These are phyloP conservation scores for Melanerpes aurifrons DNA, from an alignment of 2,113 vertebrate species.

Conservation along the genomic window DNA sequence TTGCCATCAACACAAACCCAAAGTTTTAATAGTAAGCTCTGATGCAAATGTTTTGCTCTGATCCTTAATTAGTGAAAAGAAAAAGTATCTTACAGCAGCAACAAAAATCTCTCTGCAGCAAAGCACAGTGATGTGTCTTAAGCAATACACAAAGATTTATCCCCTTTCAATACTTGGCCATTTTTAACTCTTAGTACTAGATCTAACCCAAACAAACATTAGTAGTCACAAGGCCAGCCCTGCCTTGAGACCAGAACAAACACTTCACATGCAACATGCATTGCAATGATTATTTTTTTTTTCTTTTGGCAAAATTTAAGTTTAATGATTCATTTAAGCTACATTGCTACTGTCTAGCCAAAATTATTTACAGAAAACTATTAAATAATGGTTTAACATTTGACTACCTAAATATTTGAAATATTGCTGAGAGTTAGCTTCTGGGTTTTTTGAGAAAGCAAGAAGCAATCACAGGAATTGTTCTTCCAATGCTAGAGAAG, in stretches of 20 bases:
- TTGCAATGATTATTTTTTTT: neutral
- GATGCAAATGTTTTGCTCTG: neutral
- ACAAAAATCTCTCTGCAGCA: neutral
- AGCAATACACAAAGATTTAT: neutral
- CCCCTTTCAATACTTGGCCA: neutral
- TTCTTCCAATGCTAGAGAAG: neutral
- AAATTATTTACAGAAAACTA: neutral
- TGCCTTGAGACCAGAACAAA: neutral
- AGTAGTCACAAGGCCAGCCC: neutral
- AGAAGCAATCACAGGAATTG: neutral
- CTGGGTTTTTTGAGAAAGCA: neutral
- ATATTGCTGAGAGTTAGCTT: neutral
- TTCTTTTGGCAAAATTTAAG: neutral
- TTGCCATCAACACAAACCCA: neutral
- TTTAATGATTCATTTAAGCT: neutral
- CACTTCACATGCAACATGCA: neutral
- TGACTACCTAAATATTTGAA: neutral
- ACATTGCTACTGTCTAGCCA: neutral
- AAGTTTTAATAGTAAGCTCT: constrained; percentile 4
- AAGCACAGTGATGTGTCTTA: neutral
- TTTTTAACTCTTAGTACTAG: neutral
- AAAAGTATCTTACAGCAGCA: neutral
- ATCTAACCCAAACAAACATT: neutral
- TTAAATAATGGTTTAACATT: neutral
- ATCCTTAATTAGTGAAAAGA: neutral